phyloP scores from a whole-genome alignment of 2,113 vertebrate genomes.

The Eolophus roseicapilla region DNA sequence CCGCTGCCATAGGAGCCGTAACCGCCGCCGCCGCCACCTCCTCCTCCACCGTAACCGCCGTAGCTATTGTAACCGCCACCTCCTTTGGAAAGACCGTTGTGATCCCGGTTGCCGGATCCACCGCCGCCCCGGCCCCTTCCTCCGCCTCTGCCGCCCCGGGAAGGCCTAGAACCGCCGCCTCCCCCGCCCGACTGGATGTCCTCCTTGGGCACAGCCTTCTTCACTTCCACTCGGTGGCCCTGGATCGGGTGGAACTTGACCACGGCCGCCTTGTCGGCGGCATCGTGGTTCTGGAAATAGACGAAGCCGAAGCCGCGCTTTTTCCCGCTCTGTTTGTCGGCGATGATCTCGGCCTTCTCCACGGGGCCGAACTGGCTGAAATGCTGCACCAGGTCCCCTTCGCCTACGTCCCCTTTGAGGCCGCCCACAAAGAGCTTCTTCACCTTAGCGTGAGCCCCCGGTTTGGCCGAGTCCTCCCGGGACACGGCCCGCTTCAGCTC shows the following conservation, averaged over 20 bases:
- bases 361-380: slow-evolving; percentile 92
- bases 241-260: slow-evolving; percentile 93
- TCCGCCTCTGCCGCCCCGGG: slow-evolving; percentile 77
- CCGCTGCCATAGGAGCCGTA: slow-evolving; percentile 75
- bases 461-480: slow-evolving; percentile 89
- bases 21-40: slow-evolving; percentile 68
- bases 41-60: slow-evolving; percentile 79
- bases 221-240: slow-evolving; percentile 91
- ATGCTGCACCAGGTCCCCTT: slow-evolving; percentile 86
- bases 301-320: slow-evolving; percentile 97
- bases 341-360: slow-evolving; percentile 95
- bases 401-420: slow-evolving; percentile 91
- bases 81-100: slow-evolving; percentile 81
- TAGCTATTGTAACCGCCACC: slow-evolving; percentile 86
- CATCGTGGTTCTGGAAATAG: slow-evolving; percentile 92
- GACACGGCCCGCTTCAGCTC: slow-evolving; percentile 94
- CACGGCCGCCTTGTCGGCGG: slow-evolving; percentile 92
- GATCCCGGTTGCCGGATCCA: slow-evolving; percentile 75
- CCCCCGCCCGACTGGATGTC: slow-evolving; percentile 82
- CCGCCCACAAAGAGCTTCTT: slow-evolving; percentile 98
- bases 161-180: slow-evolving; percentile 75
- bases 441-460: slow-evolving; percentile 92
- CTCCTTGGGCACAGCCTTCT: slow-evolving; percentile 91
- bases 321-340: slow-evolving; percentile 93
- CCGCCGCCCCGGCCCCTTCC: slow-evolving; percentile 80